Percentiles rank a stretch among this genome's conserved stretches.
Conservation (phyloP, 2,113 vertebrate genomes). For the Peromyscus leucopus region DNA sequence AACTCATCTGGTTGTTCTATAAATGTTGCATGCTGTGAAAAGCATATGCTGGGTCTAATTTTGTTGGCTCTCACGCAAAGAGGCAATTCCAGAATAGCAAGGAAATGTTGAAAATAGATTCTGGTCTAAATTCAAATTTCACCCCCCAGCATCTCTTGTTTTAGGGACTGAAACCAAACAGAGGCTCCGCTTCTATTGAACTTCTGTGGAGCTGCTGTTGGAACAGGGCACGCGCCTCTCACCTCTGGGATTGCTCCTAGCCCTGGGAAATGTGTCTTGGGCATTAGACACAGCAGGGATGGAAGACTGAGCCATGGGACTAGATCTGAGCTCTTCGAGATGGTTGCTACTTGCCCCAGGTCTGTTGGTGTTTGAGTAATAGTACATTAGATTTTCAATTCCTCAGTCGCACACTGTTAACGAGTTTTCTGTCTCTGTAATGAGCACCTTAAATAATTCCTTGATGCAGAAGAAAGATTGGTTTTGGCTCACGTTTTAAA, state of each 20-base stretch:
- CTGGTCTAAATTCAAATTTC: not conserved
- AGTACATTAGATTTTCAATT: not conserved
- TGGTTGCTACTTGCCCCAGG: not conserved
- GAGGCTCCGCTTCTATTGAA: not conserved
- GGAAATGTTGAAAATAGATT: constrained; percentile 51
- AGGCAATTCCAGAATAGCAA: constrained; percentile 54
- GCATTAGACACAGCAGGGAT: not conserved
- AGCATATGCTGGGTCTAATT: constrained; percentile 67
- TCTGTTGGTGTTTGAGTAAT: not conserved
- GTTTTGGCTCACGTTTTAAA: not conserved
- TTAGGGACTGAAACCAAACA: constrained; percentile 46
- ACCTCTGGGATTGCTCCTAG: not conserved
- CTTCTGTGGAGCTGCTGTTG: constrained; percentile 19
- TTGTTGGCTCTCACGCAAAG: constrained; percentile 72
- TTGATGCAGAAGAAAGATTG: not conserved
- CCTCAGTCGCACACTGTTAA: not conserved
- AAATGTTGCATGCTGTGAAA: constrained; percentile 78
- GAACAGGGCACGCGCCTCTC: not conserved
- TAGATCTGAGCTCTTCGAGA: not conserved
- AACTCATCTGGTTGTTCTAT: constrained; percentile 74
- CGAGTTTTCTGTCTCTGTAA: not conserved
- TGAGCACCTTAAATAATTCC: not conserved
- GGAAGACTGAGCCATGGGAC: not conserved
- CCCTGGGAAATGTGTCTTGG: not conserved
- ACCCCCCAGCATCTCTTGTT: not conserved